Percentiles rank a stretch among this genome's conserved stretches.
Conservation (phyloP, 1,140 invertebrate species). For the Drosophila simulans region DNA sequence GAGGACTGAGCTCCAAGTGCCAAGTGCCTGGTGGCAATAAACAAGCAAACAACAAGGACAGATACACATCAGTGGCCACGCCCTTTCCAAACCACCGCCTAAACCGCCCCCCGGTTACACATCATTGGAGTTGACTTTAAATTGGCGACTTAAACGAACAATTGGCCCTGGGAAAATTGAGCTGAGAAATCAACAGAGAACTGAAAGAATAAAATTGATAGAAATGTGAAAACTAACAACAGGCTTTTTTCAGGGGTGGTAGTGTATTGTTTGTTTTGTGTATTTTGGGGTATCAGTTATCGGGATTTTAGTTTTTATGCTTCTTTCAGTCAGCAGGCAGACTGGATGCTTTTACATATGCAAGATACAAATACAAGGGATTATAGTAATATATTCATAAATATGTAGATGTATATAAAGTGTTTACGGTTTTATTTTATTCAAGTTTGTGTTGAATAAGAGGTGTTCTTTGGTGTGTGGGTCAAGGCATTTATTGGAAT, state of each 20-base stretch:
- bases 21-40: conserved; percentile 57
- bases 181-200: conserved; percentile 21
- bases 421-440: conserved; percentile 5
- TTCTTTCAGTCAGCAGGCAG: conserved; percentile 40
- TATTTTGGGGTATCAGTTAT: conserved; percentile 10
- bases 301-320: conserved; percentile 1
- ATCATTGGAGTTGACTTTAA: conserved; percentile 60
- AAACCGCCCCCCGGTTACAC: conserved; percentile 23
- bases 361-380: conserved; percentile 47
- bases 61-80: conserved; percentile 41
- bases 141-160: conserved; percentile 54
- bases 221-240: conserved; percentile 51
- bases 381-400: conserved; percentile 48
- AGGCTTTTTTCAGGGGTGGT: conserved; percentile 26
- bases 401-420: conserved; percentile 8
- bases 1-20: conserved; percentile 34
- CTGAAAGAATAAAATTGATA: conserved; percentile 6
- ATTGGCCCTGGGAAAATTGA: conserved; percentile 33
- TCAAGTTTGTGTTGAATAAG: conserved; percentile 8
- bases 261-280: conserved; percentile 23
- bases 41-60: conserved; percentile 60
- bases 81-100: background rate
- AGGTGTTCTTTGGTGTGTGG: conserved; percentile 3
- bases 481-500: conserved; percentile 16
- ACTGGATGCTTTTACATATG: conserved; percentile 51